Percentiles rank a stretch among this genome's conserved stretches.
Evolutionary conservation across 2,113 vertebrate species (phyloP).

Genomic region (Alces alces): DNA sequence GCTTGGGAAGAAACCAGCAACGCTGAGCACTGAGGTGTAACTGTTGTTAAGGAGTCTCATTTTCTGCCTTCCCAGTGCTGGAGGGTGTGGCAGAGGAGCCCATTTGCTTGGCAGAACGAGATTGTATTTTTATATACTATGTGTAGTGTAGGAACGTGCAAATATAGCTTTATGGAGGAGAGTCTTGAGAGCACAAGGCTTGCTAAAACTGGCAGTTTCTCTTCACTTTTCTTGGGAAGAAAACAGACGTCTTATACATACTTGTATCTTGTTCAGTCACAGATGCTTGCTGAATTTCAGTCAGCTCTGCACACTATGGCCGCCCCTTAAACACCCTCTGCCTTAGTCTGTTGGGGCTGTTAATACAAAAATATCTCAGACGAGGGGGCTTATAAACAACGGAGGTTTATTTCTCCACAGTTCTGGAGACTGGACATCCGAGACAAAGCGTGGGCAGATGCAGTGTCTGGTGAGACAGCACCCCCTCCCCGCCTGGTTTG

Average conservation of each 20-base stretch:
- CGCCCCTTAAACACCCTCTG: fast-evolving
- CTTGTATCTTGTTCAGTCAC: background rate
- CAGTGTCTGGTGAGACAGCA: fast-evolving
- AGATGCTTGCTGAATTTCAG: background rate
- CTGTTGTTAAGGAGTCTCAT: background rate
- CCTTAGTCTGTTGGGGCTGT: background rate
- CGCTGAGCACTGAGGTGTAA: fast-evolving
- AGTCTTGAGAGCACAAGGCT: background rate
- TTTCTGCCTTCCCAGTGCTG: background rate
- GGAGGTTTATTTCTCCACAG: no score
- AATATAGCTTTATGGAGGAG: background rate
- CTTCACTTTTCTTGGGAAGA: background rate
- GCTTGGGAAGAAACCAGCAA: background rate
- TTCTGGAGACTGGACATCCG: background rate
- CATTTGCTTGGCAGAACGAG: background rate
- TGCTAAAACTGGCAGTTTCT: background rate
- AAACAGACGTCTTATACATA: background rate
- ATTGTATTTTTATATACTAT: background rate
- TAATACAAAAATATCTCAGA: background rate
- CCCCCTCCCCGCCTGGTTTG: background rate
- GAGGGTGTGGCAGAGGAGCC: background rate
- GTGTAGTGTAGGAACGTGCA: background rate
- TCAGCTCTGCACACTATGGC: background rate
- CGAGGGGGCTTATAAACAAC: background rate
- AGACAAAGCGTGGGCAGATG: fast-evolving